These are phyloP conservation scores for Marmota monax DNA, from an alignment of 2,113 vertebrate genomes.

Conservation along the genomic window DNA sequence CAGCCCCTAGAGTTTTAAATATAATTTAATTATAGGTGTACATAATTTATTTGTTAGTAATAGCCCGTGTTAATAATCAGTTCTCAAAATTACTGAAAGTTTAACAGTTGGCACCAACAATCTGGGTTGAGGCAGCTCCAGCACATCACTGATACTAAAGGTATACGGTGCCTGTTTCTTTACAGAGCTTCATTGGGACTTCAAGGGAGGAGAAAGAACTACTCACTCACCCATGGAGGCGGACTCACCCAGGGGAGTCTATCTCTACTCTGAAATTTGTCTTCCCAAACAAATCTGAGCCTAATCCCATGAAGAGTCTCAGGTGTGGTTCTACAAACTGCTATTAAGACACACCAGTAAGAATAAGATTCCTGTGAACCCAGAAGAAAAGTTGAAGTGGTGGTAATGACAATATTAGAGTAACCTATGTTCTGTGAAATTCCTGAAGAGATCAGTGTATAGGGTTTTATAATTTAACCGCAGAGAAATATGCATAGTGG, in stretches of 20 bases:
- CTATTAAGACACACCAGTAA: neutral
- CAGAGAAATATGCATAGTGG: neutral
- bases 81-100: neutral
- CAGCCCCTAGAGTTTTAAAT: neutral
- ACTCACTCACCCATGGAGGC: neutral
- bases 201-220: neutral
- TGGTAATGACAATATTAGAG: neutral
- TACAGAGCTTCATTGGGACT: neutral
- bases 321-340: neutral
- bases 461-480: neutral
- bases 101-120: neutral
- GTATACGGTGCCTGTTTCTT: too few relatives aligned
- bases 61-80: neutral
- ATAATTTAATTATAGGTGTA: neutral
- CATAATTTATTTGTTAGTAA: neutral
- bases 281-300: constrained; percentile 29
- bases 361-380: neutral
- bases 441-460: neutral
- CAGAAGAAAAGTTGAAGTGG: neutral
- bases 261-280: neutral
- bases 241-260: neutral
- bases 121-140: too few relatives aligned
- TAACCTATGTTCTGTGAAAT: neutral
- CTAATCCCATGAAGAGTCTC: neutral
- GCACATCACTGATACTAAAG: too few relatives aligned